phyloP scores from a whole-genome alignment of 2,113 vertebrate species.

The Oryctolagus cuniculus region mOryCun1.1 NC_091439.1:27303501-27304000 shows the following conservation, averaged over 20 bases:
- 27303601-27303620: neutral
- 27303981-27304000: neutral
- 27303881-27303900: neutral
- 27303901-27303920: neutral
- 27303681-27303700: neutral
- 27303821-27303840: neutral
- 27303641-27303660: neutral
- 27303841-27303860: constrained; percentile 8
- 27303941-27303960: neutral
- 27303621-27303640: neutral
- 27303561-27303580: neutral
- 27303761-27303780: neutral
- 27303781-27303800: neutral
- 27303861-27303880: neutral
- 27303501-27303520: neutral
- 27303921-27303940: neutral
- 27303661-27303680: neutral
- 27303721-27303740: neutral
- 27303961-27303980: neutral
- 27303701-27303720: constrained; percentile 14
- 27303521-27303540: neutral
- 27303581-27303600: neutral
- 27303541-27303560: neutral
- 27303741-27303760: neutral
- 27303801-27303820: constrained; percentile 12